These are phyloP conservation scores for Drosophila erecta DNA, from an alignment of 1,140 invertebrate genomes.

Conservation along the genomic window DNA sequence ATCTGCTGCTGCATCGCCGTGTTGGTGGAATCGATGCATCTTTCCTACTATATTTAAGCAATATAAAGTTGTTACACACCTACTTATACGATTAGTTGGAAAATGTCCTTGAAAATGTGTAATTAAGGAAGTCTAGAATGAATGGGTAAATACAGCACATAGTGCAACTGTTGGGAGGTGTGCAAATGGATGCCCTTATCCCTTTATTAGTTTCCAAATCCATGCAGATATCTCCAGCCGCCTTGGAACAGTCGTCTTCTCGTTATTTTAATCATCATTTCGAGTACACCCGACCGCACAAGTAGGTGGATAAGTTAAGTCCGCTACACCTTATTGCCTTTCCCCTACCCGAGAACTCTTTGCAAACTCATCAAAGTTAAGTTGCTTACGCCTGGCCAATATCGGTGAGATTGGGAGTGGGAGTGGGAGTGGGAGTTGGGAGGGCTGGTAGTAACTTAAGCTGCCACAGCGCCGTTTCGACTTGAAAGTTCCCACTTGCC, in stretches of 20 bases:
- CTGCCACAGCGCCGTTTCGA: conserved; percentile 45
- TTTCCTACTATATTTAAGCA: not conserved
- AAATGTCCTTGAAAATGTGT: no score
- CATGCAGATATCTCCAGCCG: conserved; percentile 3
- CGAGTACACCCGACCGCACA: conserved; percentile 50
- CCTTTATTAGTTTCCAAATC: conserved; percentile 13
- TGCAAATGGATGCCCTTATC: not conserved
- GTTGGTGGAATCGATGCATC: no score
- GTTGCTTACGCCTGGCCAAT: conserved; percentile 53
- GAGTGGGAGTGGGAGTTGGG: conserved; percentile 1
- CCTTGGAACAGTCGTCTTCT: conserved; percentile 39
- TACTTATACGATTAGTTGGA: not conserved
- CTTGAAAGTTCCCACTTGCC: conserved; percentile 30
- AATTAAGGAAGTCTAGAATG: not conserved
- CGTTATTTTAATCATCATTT: conserved; percentile 78
- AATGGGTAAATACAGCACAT: no score
- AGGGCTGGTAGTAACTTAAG: conserved; percentile 31
- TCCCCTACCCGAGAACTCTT: conserved; percentile 31
- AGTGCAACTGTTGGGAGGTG: no score
- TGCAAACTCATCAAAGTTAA: conserved; percentile 81
- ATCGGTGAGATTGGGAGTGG: conserved; percentile 16
- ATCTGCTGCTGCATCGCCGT: not conserved
- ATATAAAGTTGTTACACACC: no score
- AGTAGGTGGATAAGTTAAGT: conserved; percentile 32
- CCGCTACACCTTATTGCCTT: conserved; percentile 6